These are phyloP conservation scores for Yponomeuta plumbellus DNA, from an alignment of 2,888 invertebrate species.

Conservation along the genomic window DNA sequence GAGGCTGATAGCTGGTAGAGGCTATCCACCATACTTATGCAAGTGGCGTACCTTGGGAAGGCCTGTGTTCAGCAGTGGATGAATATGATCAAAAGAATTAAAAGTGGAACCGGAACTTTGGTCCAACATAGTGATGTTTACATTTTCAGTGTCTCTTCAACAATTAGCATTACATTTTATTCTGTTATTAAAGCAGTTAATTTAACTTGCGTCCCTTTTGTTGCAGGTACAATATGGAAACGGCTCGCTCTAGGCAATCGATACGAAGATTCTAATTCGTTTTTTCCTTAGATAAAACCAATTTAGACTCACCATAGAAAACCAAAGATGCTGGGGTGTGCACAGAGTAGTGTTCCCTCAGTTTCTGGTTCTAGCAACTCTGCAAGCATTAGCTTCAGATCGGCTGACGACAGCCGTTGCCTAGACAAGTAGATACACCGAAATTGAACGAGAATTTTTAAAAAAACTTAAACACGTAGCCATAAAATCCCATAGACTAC, in stretches of 20 bases:
- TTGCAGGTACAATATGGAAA: slow-evolving; percentile 70
- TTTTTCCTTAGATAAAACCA: slow-evolving; percentile 35
- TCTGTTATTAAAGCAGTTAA: no score
- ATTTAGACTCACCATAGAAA: slow-evolving; percentile 44
- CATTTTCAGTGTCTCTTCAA: no score
- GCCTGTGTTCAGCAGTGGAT: no score
- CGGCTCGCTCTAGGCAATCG: slow-evolving; percentile 29
- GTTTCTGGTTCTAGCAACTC: slow-evolving; percentile 44
- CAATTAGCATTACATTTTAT: no score
- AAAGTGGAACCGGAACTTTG: no score
- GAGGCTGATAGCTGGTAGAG: no score
- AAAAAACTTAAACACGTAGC: slow-evolving; percentile 5
- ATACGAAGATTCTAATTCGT: slow-evolving; percentile 39
- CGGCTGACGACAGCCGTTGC: slow-evolving; percentile 72
- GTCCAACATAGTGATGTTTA: no score
- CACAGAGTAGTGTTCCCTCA: slow-evolving; percentile 61
- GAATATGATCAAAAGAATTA: no score
- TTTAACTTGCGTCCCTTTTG: slow-evolving; percentile 34
- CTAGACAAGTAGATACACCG: slow-evolving; percentile 65
- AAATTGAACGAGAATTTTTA: slow-evolving; percentile 25
- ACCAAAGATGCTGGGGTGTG: slow-evolving; percentile 74
- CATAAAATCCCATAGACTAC: neutral
- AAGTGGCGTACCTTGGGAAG: no score
- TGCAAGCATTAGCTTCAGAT: slow-evolving; percentile 55
- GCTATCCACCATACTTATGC: no score